Percentiles rank a stretch among this genome's conserved stretches.
These are phyloP conservation scores for Lamellibrachia satsuma DNA, from an alignment of 2,888 invertebrate genomes.

Conservation along the genomic window DNA sequence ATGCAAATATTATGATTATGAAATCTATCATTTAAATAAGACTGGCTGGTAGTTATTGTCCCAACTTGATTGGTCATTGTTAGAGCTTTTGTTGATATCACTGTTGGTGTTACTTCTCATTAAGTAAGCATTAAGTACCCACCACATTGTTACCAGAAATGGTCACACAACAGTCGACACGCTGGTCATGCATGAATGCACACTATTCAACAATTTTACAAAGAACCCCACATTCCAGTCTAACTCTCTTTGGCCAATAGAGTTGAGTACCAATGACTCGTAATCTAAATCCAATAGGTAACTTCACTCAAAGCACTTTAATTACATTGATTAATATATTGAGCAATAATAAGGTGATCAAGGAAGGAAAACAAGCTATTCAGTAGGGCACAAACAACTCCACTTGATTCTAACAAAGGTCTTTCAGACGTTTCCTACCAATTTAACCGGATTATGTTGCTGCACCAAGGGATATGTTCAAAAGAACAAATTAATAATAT, in stretches of 20 bases:
- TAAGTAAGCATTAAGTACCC: not conserved
- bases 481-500: not conserved
- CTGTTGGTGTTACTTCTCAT: not conserved
- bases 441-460: slow-evolving; percentile 1
- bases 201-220: not conserved
- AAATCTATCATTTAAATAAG: slow-evolving; percentile 27
- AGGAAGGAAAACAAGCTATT: not conserved
- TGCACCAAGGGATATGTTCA: not conserved
- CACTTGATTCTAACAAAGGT: not conserved
- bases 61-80: not conserved
- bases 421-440: not conserved
- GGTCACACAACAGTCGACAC: not conserved
- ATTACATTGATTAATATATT: slow-evolving; percentile 5
- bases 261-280: not conserved
- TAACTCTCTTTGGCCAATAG: not conserved
- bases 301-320: not conserved
- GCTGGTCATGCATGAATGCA: not conserved
- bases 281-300: slow-evolving; percentile 1
- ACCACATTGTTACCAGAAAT: not conserved
- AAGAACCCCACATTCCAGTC: not conserved
- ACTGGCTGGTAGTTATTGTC: slow-evolving; percentile 14
- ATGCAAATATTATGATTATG: too few species aligned
- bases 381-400: not conserved
- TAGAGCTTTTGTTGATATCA: not conserved
- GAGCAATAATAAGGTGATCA: not conserved